These are phyloP conservation scores for Lota lota DNA, from an alignment of 2,113 vertebrate species.

Conservation along the genomic window DNA sequence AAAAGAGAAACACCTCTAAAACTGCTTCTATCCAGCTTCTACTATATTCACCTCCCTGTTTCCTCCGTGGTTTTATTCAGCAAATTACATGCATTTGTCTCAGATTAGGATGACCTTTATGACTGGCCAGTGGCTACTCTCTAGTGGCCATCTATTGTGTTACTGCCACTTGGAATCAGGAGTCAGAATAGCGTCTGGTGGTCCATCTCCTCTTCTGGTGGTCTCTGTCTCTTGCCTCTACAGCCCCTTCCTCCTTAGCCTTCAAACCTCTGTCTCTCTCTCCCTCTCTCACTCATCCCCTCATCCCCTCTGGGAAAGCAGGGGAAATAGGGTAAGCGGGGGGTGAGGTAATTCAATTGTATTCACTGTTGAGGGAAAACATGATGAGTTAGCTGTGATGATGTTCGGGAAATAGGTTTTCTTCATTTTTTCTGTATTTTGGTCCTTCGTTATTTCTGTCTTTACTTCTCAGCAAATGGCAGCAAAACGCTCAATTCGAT, in stretches of 20 bases:
- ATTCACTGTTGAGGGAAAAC: neutral
- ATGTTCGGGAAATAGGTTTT: neutral
- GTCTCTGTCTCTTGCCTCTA: slow-evolving; percentile 7
- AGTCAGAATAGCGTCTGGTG: neutral
- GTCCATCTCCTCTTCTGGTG: too few species aligned
- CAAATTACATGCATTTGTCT: too few species aligned
- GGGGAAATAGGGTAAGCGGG: slow-evolving; percentile 1
- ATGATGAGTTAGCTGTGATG: neutral
- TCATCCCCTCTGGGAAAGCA: neutral
- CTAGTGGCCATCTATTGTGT: neutral
- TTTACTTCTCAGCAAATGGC: neutral
- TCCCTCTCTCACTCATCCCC: neutral
- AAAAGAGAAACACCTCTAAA: too few species aligned
- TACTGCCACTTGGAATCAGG: neutral
- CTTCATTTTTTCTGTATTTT: neutral
- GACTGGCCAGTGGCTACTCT: too few species aligned
- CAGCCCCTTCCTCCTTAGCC: neutral
- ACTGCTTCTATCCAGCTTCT: too few species aligned
- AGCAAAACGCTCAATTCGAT: neutral
- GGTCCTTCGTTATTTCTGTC: slow-evolving; percentile 1
- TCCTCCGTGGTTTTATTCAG: too few species aligned
- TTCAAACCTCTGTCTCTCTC: neutral
- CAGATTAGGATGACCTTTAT: too few species aligned
- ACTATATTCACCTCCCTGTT: too few species aligned
- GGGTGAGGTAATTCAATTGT: slow-evolving; percentile 4